phyloP scores from a whole-genome alignment of 2,797 vertebrate species.

The Petrocephalus schoutedeni region DNA sequence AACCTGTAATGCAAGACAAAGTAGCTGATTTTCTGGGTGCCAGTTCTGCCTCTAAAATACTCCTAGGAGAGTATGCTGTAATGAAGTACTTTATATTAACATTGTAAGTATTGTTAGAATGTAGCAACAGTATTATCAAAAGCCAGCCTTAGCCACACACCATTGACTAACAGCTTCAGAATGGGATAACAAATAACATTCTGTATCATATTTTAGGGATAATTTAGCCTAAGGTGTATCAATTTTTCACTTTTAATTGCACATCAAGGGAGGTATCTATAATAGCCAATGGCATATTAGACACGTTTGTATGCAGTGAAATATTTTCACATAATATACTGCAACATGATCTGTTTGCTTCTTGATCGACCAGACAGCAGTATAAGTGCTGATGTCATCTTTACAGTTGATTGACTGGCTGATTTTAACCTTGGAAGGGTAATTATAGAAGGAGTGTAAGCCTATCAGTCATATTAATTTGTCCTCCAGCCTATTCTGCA shows the following conservation, averaged over 20 bases:
- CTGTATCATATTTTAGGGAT: neutral
- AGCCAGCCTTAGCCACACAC: neutral
- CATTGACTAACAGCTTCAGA: slow-evolving; percentile 4
- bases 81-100: neutral
- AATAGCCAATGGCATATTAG: neutral
- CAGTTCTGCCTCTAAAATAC: neutral
- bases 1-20: neutral
- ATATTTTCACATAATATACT: neutral
- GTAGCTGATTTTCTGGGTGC: neutral
- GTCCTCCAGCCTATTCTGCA: neutral
- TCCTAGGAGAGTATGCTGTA: neutral
- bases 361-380: neutral
- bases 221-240: neutral
- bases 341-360: neutral
- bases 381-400: neutral
- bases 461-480: slow-evolving; percentile 5
- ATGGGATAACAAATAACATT: slow-evolving; percentile 2
- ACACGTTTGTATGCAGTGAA: slow-evolving; percentile 2
- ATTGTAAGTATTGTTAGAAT: neutral
- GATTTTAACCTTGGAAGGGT: neutral
- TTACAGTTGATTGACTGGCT: neutral
- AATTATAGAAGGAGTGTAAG: neutral
- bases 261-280: neutral
- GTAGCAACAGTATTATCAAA: neutral
- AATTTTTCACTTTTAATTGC: slow-evolving; percentile 1